A percentile compares a stretch with the other conserved stretches of the same genome.
Conservation (phyloP, 2,888 invertebrate species). For the Lithophane semibrunnea region DNA sequence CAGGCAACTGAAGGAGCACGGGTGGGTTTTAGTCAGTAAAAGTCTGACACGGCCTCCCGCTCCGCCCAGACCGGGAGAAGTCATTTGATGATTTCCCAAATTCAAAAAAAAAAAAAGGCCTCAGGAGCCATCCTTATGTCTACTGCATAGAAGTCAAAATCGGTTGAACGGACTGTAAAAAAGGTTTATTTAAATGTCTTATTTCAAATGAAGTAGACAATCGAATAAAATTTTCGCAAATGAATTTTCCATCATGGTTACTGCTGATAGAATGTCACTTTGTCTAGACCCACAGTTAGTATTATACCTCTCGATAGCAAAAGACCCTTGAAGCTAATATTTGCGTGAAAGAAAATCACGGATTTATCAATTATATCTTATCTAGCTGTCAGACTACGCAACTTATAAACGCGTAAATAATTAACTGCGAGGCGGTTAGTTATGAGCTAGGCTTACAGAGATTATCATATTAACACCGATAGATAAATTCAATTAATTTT, state of each 20-base stretch:
- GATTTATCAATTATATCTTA: conserved; percentile 39
- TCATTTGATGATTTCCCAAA: too few species aligned
- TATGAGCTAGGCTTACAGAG: conserved; percentile 51
- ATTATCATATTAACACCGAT: conserved; percentile 60
- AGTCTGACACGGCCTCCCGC: too few species aligned
- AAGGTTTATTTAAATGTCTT: too few species aligned
- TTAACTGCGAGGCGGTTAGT: conserved; percentile 43
- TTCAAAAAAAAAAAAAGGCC: too few species aligned
- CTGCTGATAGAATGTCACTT: background rate
- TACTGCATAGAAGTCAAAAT: too few species aligned
- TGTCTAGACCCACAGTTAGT: background rate
- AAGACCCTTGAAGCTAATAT: conserved; percentile 11
- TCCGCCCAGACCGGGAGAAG: too few species aligned
- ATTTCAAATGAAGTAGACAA: too few species aligned
- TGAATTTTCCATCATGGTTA: background rate
- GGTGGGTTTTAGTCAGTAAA: too few species aligned
- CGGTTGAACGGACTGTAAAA: too few species aligned
- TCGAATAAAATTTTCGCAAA: too few species aligned
- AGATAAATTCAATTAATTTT: conserved; percentile 59
- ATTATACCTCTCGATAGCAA: background rate
- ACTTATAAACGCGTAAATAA: conserved; percentile 51
- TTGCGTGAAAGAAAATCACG: conserved; percentile 28
- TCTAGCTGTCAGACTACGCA: conserved; percentile 33
- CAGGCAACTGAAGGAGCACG: too few species aligned
- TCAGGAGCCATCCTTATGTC: too few species aligned